These are phyloP conservation scores for Plectropomus leopardus DNA, from an alignment of 2,113 vertebrate species.

Conservation along the genomic window DNA sequence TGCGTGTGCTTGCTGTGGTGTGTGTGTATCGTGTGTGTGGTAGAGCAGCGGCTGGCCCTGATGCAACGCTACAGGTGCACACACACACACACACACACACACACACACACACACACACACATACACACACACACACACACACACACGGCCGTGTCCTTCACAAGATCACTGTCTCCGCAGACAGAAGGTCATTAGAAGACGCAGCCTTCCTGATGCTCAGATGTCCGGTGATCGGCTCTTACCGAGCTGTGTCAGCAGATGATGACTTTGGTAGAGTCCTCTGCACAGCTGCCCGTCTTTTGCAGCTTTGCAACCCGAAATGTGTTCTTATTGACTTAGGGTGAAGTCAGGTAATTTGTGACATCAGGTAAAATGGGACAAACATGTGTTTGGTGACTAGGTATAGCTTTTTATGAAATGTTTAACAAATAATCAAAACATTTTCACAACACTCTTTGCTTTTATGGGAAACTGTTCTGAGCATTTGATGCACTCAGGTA, in stretches of 20 bases:
- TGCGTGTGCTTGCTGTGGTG: neutral
- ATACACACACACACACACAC: neutral
- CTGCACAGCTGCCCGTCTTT: neutral
- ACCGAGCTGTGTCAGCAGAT: neutral
- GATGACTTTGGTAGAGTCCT: too few relatives aligned
- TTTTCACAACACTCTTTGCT: too few relatives aligned
- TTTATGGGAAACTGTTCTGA: too few relatives aligned
- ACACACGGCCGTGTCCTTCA: conserved; percentile 47
- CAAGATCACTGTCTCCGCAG: neutral
- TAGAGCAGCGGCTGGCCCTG: neutral
- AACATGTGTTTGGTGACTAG: too few relatives aligned
- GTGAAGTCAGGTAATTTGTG: too few relatives aligned
- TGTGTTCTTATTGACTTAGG: neutral
- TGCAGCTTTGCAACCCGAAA: neutral
- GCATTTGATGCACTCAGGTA: too few relatives aligned
- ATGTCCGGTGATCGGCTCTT: neutral
- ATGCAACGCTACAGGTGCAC: conserved; percentile 59
- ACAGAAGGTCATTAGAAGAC: conserved; percentile 32
- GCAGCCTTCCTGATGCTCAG: neutral
- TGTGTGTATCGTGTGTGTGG: too few relatives aligned
- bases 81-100: neutral
- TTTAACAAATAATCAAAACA: too few relatives aligned
- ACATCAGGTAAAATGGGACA: too few relatives aligned
- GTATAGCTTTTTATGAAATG: too few relatives aligned
- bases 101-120: neutral